Evolutionary conservation across 2,113 vertebrate genomes (phyloP).

Genomic region (Motacilla tschutschensis): DNA sequence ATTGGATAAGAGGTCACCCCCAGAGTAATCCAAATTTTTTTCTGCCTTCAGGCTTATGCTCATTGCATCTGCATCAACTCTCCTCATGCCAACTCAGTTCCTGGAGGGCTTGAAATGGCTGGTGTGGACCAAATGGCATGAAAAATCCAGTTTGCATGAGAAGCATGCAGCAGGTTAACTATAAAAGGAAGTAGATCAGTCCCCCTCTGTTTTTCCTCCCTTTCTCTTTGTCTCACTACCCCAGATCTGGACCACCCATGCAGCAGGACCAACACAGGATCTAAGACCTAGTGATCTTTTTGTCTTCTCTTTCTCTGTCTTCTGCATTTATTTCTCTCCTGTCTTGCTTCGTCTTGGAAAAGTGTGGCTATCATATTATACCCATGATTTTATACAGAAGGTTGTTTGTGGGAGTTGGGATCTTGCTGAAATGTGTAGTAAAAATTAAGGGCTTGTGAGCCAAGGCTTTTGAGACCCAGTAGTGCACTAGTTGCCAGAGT

Average conservation of each 20-base stretch:
- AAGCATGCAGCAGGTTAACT: not conserved
- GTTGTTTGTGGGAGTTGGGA: not conserved
- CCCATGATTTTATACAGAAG: not conserved
- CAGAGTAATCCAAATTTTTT: not conserved
- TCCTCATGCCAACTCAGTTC: not conserved
- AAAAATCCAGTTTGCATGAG: not conserved
- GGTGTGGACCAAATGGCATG: not conserved
- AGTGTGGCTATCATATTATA: not conserved
- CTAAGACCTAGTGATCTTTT: not conserved
- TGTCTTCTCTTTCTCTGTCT: not conserved
- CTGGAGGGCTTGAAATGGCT: not conserved
- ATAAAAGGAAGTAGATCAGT: not conserved
- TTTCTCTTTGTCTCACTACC: not conserved
- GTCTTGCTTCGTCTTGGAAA: not conserved
- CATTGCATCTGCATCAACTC: not conserved
- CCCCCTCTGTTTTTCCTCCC: not conserved
- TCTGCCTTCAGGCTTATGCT: not conserved
- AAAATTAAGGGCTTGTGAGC: not conserved
- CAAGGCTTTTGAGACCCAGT: not conserved
- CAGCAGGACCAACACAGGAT: not conserved
- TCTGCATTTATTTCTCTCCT: not conserved
- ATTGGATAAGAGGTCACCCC: not conserved
- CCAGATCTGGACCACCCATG: not conserved
- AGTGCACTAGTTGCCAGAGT: not conserved
- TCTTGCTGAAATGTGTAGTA: not conserved